Evolutionary conservation across 2,113 vertebrate species (phyloP).

Genomic region (Phrynosoma platyrhinos): DNA sequence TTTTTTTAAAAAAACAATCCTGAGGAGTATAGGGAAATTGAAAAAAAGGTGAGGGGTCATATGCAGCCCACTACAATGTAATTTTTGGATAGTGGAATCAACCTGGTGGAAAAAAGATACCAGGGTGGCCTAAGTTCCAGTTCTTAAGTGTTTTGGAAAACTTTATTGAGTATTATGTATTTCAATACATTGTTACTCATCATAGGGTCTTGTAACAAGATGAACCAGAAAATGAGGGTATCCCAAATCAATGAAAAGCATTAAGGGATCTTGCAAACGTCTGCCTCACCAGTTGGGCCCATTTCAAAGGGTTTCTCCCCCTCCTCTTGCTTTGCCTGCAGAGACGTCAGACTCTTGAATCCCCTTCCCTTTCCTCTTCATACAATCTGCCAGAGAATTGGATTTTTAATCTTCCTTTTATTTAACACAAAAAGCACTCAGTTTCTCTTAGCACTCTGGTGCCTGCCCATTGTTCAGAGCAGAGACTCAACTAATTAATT

Average conservation of each 20-base stretch:
- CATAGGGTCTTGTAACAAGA: neutral
- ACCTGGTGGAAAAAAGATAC: neutral
- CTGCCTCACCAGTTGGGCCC: neutral
- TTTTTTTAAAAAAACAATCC: too few species aligned
- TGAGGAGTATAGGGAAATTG: too few species aligned
- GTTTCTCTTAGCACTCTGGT: neutral
- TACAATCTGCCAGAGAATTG: neutral
- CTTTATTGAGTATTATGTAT: neutral
- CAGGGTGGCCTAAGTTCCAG: too few species aligned
- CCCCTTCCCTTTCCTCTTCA: accelerated
- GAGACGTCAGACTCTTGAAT: neutral
- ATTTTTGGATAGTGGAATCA: neutral
- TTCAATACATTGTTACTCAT: neutral
- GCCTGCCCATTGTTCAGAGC: neutral
- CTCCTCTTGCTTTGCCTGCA: neutral
- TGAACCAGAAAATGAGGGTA: neutral
- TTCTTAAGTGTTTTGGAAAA: neutral
- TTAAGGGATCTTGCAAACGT: neutral
- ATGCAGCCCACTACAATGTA: neutral
- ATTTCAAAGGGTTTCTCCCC: slow-evolving; percentile 16
- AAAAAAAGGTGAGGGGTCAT: too few species aligned
- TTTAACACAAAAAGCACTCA: slow-evolving; percentile 3
- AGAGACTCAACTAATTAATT: neutral
- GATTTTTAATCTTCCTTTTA: slow-evolving; percentile 39
- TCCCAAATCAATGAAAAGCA: neutral